Conservation (phyloP, 2,113 vertebrate genomes). For the Vombatus ursinus region DNA sequence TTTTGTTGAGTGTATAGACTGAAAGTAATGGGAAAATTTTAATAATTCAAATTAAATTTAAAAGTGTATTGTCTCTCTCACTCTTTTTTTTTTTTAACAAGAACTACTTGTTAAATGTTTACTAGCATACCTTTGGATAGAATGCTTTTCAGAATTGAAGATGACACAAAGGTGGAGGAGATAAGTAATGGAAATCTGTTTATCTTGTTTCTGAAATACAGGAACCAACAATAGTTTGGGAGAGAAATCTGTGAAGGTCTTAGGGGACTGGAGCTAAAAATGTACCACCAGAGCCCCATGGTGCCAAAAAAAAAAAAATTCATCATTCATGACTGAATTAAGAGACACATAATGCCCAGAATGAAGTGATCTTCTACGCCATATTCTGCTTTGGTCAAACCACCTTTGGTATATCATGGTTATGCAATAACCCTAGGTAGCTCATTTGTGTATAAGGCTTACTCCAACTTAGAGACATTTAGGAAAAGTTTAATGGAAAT, state of each 20-base stretch:
- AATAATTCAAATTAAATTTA: not conserved
- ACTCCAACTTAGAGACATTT: not conserved
- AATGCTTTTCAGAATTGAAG: not conserved
- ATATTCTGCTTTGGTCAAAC: not conserved
- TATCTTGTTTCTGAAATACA: not conserved
- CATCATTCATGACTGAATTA: not conserved
- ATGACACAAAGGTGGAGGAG: not conserved
- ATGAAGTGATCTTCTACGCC: not conserved
- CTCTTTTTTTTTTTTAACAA: not conserved
- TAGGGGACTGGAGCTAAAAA: not conserved
- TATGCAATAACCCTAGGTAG: not conserved
- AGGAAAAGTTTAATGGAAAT: not conserved
- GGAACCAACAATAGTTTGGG: not conserved
- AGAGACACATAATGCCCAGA: not conserved
- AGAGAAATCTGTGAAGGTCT: not conserved
- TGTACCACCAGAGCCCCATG: not conserved
- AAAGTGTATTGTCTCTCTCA: not conserved
- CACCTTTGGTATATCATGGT: not conserved
- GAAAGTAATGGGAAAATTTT: not conserved
- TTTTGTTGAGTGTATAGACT: not conserved
- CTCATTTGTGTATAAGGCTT: not conserved
- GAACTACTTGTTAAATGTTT: not conserved
- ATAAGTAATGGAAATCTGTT: not conserved
- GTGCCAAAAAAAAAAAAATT: not conserved
- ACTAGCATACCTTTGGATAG: not conserved